Evolutionary conservation across 2,888 invertebrate species (phyloP), one percentile per base, ranked within the genome.

Genomic region (Drymonia ruficornis): DNA sequence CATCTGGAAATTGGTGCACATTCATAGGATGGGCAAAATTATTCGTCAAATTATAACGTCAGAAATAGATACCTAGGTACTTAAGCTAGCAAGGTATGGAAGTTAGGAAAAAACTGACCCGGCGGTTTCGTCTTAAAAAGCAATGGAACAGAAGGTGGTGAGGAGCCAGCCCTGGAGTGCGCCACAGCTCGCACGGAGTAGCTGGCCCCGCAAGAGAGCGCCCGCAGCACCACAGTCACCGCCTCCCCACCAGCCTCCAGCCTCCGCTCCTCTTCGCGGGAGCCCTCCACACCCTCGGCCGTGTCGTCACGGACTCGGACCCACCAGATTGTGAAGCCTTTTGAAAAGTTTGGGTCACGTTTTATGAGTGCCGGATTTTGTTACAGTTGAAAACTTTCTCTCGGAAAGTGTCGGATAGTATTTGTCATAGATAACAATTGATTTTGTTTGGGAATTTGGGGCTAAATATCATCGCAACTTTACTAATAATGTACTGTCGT

Each of bases 321-420:
- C 92, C 91, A 92, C 83, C 83, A 86, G 49, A 92, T 87, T 31
- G 92, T 89, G 49, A 81, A 92, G 50, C 91, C 91, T 91, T 53
- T 52, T 28, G 13, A 13, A n/a, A 19, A 12, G 6, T 23, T 44
- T 23, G 1, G 7, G 23, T 12, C 23, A 44, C 1, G 18, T 19
- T 23, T 42, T 12, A 42, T 19, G 42, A 15, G 9, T 7, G 12
- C 40, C 43, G 45, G 9, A 31, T 2, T 31, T 8, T 9, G 11
- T 31, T 28, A n/a, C n/a, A n/a, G n/a, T n/a, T n/a, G n/a, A n/a
- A n/a, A n/a, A n/a, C n/a, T n/a, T n/a, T n/a, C n/a, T n/a, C n/a
- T n/a, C n/a, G n/a, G n/a, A n/a, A n/a, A n/a, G n/a, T n/a, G n/a
- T n/a, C n/a, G n/a, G n/a, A n/a, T n/a, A n/a, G n/a, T n/a, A n/a